These are phyloP conservation scores for Cephus spinipes DNA, from an alignment of 2,888 invertebrate species.

Conservation along the genomic window DNA sequence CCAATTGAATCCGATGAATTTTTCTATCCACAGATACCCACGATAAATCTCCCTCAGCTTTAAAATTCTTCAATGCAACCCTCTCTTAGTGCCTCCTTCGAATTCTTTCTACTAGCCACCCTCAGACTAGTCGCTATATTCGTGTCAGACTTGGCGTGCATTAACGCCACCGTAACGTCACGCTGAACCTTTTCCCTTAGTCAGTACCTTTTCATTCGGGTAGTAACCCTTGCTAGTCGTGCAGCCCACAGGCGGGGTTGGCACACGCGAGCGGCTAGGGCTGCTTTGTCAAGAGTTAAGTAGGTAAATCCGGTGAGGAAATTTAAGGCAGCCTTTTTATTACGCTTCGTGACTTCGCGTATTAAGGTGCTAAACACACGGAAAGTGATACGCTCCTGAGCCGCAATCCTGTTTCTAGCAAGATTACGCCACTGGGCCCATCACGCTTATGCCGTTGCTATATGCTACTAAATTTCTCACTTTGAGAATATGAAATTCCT, in stretches of 20 bases:
- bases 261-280: not conserved
- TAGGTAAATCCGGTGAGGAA: constrained; percentile 32
- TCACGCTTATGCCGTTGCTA: constrained; percentile 23
- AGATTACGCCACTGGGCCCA: constrained; percentile 10
- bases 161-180: not conserved
- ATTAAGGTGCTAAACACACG: not conserved
- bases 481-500: constrained; percentile 52
- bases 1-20: not conserved
- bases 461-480: constrained; percentile 45
- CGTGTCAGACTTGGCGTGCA: not conserved
- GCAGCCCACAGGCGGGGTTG: not conserved
- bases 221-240: not conserved
- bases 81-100: not conserved
- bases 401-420: not conserved
- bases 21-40: not conserved
- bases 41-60: not conserved
- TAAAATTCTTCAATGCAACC: not conserved
- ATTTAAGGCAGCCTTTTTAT: constrained; percentile 36
- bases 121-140: not conserved
- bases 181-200: not conserved
- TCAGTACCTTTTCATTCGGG: not conserved
- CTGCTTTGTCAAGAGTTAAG: constrained; percentile 24
- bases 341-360: constrained; percentile 23
- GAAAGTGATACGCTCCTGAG: constrained; percentile 9
- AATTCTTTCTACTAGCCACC: not conserved